A percentile compares a stretch with the other conserved stretches of the same genome.
These are phyloP conservation scores for Adelges cooleyi DNA, from an alignment of 1,140 invertebrate species.

Conservation along the genomic window DNA sequence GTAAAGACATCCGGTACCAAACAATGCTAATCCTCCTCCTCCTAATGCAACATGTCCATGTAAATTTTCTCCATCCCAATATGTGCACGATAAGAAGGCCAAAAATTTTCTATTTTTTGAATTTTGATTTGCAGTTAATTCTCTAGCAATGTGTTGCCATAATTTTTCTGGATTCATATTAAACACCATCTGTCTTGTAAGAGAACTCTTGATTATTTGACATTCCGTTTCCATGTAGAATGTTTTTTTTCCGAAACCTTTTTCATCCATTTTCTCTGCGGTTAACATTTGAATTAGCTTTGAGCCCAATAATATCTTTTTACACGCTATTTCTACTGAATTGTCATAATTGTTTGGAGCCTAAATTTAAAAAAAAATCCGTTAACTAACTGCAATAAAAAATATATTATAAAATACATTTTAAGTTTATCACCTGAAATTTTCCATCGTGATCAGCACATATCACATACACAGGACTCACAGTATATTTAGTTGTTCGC, in stretches of 20 bases:
- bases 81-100: conserved; percentile 77
- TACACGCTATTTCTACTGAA: conserved; percentile 59
- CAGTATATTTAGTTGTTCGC: conserved; percentile 34
- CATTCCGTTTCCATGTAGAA: conserved; percentile 65
- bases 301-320: conserved; percentile 62
- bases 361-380: background rate
- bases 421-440: conserved; percentile 51
- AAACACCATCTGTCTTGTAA: conserved; percentile 57
- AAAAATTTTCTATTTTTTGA: conserved; percentile 68
- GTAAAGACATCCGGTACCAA: conserved; percentile 80
- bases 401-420: too few relatives aligned
- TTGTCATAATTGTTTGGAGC: conserved; percentile 50
- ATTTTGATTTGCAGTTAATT: conserved; percentile 53
- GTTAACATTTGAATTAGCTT: conserved; percentile 74
- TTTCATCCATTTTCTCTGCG: conserved; percentile 76
- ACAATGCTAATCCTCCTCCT: conserved; percentile 77
- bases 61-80: conserved; percentile 53
- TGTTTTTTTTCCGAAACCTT: conserved; percentile 63
- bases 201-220: conserved; percentile 55
- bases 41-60: conserved; percentile 77
- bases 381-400: too few relatives aligned
- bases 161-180: conserved; percentile 64
- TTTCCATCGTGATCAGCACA: conserved; percentile 62
- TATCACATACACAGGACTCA: conserved; percentile 61
- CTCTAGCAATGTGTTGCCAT: conserved; percentile 71